Base-by-base conservation (phyloP, 2,888 invertebrate species). In the Agapostemon virescens region DNA sequence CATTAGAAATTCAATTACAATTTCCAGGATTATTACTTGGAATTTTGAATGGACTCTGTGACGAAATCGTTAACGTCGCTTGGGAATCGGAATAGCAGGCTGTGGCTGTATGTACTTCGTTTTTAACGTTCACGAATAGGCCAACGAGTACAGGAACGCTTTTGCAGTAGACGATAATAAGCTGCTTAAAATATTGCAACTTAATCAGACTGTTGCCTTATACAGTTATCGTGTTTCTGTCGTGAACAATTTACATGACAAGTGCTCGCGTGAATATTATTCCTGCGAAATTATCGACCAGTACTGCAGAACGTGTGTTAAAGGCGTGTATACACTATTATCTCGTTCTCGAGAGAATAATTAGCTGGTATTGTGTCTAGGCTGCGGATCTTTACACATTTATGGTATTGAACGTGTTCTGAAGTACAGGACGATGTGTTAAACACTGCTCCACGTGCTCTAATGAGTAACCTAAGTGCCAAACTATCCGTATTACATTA, bases 1-100 rank as follows among this genome's bases (percentile, higher is more conserved):
- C 64, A 52, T 71, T 63, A 74, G n/a, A 9, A 67, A 82, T 70
- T 73, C 77, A 52, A 75, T 72, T 71, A 80, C 45, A 69, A 72
- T 78, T 73, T 69, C 30, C 72, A 23, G 36, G 68, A 68, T 69
- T 72, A 77, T 69, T 55, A 55, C 49, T 26, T 26, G 5, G 13
- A 20, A 61, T 71, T 67, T 20, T 5, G 26, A 42, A 68, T 13
- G n/a, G 11, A 36, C 36, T 23, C 26, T 26, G 23, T 11, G 9
- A 33, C 38, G 58, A 38, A 61, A 63, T 52, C 40, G 9, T 63
- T 63, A 63, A 36, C 4, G 36, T 11, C 4, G 20, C 33, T 0
- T 20, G 33, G 30, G 20, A 63, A 9, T 58, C 33, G 20, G 20
- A 3, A 58, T 30, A 20, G 30, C 30, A 17, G 6, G 17, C 17